A percentile compares a stretch with the other conserved stretches of the same genome.
These are phyloP conservation scores for Silurus asotus DNA, from an alignment of 2,113 vertebrate genomes.

Conservation along the genomic window DNA sequence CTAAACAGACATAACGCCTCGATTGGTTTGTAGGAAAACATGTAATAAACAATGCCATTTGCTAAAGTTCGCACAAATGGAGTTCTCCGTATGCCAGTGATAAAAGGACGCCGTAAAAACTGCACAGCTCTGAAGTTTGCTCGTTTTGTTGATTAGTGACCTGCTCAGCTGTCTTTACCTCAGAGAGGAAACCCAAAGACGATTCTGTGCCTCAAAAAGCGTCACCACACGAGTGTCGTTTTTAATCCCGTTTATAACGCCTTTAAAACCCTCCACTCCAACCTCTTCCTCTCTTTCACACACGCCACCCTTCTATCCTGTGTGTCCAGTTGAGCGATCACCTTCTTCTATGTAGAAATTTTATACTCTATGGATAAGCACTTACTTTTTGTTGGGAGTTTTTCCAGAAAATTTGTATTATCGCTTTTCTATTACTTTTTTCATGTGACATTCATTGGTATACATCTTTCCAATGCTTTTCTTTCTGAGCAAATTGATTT, in stretches of 20 bases:
- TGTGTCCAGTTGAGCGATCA: slow-evolving; percentile 34
- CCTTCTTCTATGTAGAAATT: not conserved
- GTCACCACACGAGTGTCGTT: not conserved
- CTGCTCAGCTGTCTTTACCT: not conserved
- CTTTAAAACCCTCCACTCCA: not conserved
- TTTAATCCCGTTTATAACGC: not conserved
- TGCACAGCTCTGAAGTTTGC: slow-evolving; percentile 12
- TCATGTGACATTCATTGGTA: not conserved
- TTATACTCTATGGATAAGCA: not conserved
- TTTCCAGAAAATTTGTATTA: not conserved
- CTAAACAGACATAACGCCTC: not conserved
- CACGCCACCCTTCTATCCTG: not conserved
- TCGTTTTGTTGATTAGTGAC: slow-evolving; percentile 13
- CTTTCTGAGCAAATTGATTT: no score
- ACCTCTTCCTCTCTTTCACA: not conserved
- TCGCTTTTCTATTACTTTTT: not conserved
- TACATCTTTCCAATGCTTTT: no score
- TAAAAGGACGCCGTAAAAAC: slow-evolving; percentile 27
- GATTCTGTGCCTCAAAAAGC: slow-evolving; percentile 4
- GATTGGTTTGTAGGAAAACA: not conserved
- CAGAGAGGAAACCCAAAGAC: slow-evolving; percentile 7
- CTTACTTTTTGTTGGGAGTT: not conserved
- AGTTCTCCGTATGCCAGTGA: slow-evolving; percentile 46
- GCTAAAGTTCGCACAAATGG: slow-evolving; percentile 20
- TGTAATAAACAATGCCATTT: slow-evolving; percentile 36